These are phyloP conservation scores for Acanthochromis polyacanthus DNA, from an alignment of 2,113 vertebrate genomes.

Conservation along the genomic window DNA sequence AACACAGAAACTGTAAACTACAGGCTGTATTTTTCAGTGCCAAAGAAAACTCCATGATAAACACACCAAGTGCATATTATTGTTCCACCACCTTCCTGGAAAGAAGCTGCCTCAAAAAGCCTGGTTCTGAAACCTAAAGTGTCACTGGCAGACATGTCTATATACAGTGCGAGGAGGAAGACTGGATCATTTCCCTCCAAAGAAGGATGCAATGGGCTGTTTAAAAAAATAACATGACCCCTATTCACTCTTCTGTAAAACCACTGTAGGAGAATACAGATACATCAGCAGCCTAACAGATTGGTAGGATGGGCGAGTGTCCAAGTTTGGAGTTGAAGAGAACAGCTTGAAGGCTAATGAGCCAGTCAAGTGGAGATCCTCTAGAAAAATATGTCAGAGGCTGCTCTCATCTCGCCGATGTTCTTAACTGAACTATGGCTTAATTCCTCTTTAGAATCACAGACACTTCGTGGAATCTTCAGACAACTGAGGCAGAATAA, in stretches of 20 bases:
- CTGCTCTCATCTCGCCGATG: conserved; percentile 52
- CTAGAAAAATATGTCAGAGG: conserved; percentile 63
- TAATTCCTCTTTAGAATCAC: conserved; percentile 58
- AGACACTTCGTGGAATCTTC: conserved; percentile 37
- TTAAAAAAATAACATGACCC: background rate
- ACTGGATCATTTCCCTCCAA: background rate
- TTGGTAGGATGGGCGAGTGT: conserved; percentile 38
- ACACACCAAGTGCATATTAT: no score
- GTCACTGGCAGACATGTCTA: background rate
- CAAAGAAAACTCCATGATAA: no score
- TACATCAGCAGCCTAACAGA: conserved; percentile 41
- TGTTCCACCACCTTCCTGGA: background rate
- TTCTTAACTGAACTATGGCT: conserved; percentile 53
- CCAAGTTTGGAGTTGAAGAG: conserved; percentile 62
- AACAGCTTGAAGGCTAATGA: conserved; percentile 78
- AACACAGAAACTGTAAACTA: no score
- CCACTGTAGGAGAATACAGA: conserved; percentile 26
- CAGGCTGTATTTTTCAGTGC: no score
- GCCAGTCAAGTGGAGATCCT: conserved; percentile 76
- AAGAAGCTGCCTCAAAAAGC: background rate
- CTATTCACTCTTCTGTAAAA: conserved; percentile 3
- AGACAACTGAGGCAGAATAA: conserved; percentile 50
- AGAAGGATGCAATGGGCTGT: background rate
- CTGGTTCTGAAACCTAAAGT: background rate
- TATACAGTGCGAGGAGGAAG: background rate